Evolutionary conservation across 1,140 invertebrate genomes (phyloP), one percentile per base, ranked within the genome.

Genomic region (Atta colombica): DNA sequence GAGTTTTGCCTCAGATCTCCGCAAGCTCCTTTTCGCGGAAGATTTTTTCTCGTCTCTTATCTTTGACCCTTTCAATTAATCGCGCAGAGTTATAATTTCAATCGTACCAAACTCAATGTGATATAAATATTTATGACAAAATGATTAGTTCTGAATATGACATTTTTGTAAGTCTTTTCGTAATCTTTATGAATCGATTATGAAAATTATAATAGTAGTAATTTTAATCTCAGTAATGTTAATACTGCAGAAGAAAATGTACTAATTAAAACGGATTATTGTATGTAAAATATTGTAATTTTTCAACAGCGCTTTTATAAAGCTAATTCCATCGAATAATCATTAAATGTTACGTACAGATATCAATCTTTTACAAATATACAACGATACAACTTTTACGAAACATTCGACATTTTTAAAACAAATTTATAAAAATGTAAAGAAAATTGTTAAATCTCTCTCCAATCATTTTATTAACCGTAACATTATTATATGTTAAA

Each of bases 11-110:
- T 49, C 25, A 10, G 39, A 65, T 66, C 39, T 51, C 60, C 45
- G 14, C 28, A 66, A 78, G 60, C 25, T 66, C 45, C 77, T 78
- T 66, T 66, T 65, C 60, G 12, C 25, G 12, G n/a, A 74, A 31
- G 12, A 3, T 51, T 25, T 51, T 78, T n/a, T 51, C 45, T 6
- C 61, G 18, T 49, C 7, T 51, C 5, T 53, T 45, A 66, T 66
- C 45, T 78, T 66, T 78, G 77, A 35, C 39, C 25, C 12, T 65
- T 10, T 65, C 25, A 31, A 25, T 78, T 45, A 51, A 77, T 77
- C 31, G 74, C 18, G 28, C 45, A 25, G 5, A 1, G 12, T 51
- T 66, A 66, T 66, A 45, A 78, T 31, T 49, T 16, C 25, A 45
- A 78, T 1, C 16, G 18, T 66, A 10, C 3, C 25, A 49, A 45